Base-by-base conservation (phyloP, 1,140 invertebrate genomes). In the Chelonus insularis region DNA sequence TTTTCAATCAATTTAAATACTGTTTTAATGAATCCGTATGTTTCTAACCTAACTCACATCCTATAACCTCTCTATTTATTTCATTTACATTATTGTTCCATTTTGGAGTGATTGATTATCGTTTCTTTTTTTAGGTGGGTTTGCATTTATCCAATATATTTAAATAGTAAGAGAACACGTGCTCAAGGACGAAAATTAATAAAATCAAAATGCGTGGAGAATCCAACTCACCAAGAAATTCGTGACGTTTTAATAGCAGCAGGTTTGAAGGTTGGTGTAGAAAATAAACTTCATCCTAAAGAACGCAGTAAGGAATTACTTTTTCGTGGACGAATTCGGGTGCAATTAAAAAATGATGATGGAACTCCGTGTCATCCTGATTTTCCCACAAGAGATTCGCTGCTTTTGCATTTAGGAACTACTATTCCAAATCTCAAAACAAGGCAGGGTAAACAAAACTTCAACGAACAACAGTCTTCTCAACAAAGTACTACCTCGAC, bases 101-200 rank as follows among this genome's bases (percentile, higher is more conserved):
- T 34, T 82, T 23, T 47, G 55, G 36, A 29, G 56, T 63, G 65
- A 54, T 54, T 64, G n/a, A n/a, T 58, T 36, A 34, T n/a, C n/a
- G n/a, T n/a, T n/a, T n/a, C 48, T 20, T 73, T 68, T 82, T 81
- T 11, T 73, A 95, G 96, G 71, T 99, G 96, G 96, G 87, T 98
- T 57, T 96, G 94, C 70, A 91, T 99, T 57, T 99, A 99, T 82
- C 97, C 97, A 37, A 89, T 94, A 0, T 99, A 99, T 70, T 84
- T 99, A 16, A 98, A 99, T 72, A 95, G 89, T 65, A 97, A 95
- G 72, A 97, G 94, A 79, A 94, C 93, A 0, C 73, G 91, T 23
- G 90, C 91, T 1, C 88, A 96, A 76, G 97, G 97, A 6, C 84
- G 97, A 20, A 87, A 89, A 66, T 80, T 99, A 18, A 79, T 89